These are phyloP conservation scores for Poecile atricapillus DNA, from an alignment of 2,113 vertebrate species.

Conservation along the genomic window DNA sequence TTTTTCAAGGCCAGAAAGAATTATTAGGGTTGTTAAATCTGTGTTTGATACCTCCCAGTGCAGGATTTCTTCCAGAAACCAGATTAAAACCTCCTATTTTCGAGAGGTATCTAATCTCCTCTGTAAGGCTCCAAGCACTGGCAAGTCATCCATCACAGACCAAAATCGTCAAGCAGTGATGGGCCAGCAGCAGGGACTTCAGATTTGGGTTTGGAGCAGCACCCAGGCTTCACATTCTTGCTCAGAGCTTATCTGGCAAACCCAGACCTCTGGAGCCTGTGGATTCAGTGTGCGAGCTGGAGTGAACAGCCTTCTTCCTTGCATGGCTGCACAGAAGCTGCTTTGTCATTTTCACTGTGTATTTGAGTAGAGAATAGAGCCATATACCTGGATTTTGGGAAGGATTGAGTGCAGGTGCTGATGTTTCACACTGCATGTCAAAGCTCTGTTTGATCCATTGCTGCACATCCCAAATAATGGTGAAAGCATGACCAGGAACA, in stretches of 20 bases:
- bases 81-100: slow-evolving; percentile 12
- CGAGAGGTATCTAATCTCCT: slow-evolving; percentile 42
- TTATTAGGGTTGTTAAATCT: slow-evolving; percentile 11
- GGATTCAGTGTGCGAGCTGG: neutral
- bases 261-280: slow-evolving; percentile 34
- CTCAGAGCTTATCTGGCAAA: slow-evolving; percentile 35
- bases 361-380: neutral
- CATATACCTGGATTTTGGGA: neutral
- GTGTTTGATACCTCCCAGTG: neutral
- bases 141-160: slow-evolving; percentile 33
- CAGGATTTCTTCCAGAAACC: slow-evolving; percentile 16
- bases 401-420: neutral
- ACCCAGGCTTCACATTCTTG: slow-evolving; percentile 36
- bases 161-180: neutral
- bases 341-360: neutral
- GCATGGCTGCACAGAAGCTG: neutral
- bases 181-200: neutral
- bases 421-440: neutral
- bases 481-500: neutral
- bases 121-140: neutral
- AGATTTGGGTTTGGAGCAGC: slow-evolving; percentile 1
- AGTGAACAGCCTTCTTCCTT: neutral
- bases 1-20: neutral
- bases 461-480: neutral
- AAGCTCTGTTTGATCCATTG: neutral